Conservation (phyloP, 2,888 invertebrate genomes). For the Junonia oenone region DNA sequence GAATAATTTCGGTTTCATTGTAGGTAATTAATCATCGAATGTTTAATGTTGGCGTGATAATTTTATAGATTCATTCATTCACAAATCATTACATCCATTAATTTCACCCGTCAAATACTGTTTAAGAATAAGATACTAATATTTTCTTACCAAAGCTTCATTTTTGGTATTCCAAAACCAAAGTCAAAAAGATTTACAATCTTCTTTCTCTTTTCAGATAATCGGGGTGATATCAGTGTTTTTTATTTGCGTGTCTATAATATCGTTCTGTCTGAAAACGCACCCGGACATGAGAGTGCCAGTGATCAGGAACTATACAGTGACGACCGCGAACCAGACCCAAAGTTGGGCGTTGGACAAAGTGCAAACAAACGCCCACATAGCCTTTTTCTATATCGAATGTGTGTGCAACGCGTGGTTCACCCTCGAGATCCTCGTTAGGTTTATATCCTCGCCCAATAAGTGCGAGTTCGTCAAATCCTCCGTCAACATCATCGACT, state of each 20-base stretch:
- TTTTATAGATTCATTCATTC: not conserved
- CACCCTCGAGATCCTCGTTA: slow-evolving; percentile 95
- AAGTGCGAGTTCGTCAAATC: slow-evolving; percentile 96
- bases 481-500: slow-evolving; percentile 99
- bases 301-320: slow-evolving; percentile 88
- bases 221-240: slow-evolving; percentile 99
- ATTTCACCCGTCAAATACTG: no score
- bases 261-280: slow-evolving; percentile 99
- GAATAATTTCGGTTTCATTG: slow-evolving; percentile 5
- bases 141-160: no score
- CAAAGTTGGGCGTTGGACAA: slow-evolving; percentile 93
- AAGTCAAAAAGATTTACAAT: not conserved
- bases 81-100: no score
- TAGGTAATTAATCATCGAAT: not conserved
- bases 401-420: slow-evolving; percentile 99
- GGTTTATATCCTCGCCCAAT: slow-evolving; percentile 95
- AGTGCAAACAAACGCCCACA: slow-evolving; percentile 95
- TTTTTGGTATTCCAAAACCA: no score
- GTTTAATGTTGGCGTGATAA: not conserved
- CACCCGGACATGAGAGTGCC: slow-evolving; percentile 99
- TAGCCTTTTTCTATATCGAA: slow-evolving; percentile 98
- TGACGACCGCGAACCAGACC: slow-evolving; percentile 86
- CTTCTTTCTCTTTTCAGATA: slow-evolving; percentile 85
- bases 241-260: slow-evolving; percentile 99
- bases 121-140: no score